phyloP scores from a whole-genome alignment of 1,140 invertebrate species.

The Listronotus bonariensis region DNA sequence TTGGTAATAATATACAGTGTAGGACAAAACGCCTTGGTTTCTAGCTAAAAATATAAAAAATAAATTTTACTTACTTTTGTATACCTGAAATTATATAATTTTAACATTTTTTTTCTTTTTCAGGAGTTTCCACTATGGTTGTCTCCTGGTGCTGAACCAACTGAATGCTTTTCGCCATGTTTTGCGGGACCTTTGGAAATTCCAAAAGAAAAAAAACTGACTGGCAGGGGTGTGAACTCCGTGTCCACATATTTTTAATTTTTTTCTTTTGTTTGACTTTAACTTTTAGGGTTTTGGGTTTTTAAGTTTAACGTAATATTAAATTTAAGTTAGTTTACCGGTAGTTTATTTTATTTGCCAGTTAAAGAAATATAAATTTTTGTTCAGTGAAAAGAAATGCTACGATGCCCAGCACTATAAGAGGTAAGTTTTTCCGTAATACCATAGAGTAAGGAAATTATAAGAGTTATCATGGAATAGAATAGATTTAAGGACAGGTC shows the following conservation, averaged over 20 bases:
- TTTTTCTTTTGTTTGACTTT: conserved; percentile 1
- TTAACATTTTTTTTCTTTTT: conserved; percentile 3
- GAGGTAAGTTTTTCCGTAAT: conserved; percentile 46
- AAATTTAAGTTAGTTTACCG: conserved; percentile 8
- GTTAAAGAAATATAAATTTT: conserved; percentile 5
- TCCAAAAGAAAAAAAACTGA: conserved; percentile 46
- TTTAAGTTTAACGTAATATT: not conserved
- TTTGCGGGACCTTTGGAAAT: conserved; percentile 41
- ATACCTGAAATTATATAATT: too few species aligned
- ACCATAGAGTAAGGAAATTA: too few species aligned
- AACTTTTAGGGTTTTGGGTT: conserved; percentile 17
- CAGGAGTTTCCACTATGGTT: conserved; percentile 1
- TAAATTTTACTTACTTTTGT: too few species aligned
- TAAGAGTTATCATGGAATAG: too few species aligned
- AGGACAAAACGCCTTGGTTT: too few species aligned
- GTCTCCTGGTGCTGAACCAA: not conserved
- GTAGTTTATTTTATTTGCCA: conserved; percentile 2
- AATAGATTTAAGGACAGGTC: too few species aligned
- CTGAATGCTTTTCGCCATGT: conserved; percentile 28
- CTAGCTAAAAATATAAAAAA: too few species aligned
- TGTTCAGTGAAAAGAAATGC: conserved; percentile 41
- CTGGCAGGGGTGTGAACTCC: not conserved
- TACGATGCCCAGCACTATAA: conserved; percentile 55
- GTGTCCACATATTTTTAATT: conserved; percentile 1
- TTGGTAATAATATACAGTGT: too few species aligned